Conservation (phyloP, 2,888 invertebrate species). For the Sipunculus nudus region DNA sequence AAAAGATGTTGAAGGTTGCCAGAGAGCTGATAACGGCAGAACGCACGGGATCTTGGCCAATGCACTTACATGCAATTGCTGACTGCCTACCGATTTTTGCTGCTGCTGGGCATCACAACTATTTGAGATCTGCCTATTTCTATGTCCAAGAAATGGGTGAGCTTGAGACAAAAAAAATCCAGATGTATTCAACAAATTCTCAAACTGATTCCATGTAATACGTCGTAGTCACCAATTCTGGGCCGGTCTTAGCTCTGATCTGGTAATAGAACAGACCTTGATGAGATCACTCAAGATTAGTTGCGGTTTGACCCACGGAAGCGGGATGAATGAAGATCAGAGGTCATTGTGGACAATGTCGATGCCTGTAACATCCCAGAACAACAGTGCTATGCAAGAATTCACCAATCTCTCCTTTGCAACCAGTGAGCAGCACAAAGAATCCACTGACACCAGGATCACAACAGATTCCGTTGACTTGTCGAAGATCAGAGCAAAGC, state of each 20-base stretch:
- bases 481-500: constrained; percentile 16
- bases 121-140: constrained; percentile 26
- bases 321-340: constrained; percentile 1
- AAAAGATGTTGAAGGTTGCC: constrained; percentile 21
- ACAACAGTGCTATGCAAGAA: constrained; percentile 23
- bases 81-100: constrained; percentile 31
- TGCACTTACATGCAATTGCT: constrained; percentile 12
- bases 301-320: not conserved
- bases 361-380: not conserved
- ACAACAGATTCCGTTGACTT: constrained; percentile 20
- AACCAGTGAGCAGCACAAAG: constrained; percentile 20
- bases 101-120: constrained; percentile 25
- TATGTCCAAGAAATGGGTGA: constrained; percentile 21
- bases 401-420: constrained; percentile 13
- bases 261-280: not conserved
- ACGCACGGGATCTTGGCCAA: constrained; percentile 24
- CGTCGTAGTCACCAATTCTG: not conserved
- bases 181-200: constrained; percentile 13
- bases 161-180: constrained; percentile 14
- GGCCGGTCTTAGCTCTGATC: not conserved
- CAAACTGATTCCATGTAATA: constrained; percentile 3
- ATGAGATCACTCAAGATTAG: not conserved
- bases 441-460: constrained; percentile 15
- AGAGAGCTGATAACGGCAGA: constrained; percentile 17
- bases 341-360: not conserved